Conservation (phyloP, 2,113 vertebrate genomes). For the Natator depressus region DNA sequence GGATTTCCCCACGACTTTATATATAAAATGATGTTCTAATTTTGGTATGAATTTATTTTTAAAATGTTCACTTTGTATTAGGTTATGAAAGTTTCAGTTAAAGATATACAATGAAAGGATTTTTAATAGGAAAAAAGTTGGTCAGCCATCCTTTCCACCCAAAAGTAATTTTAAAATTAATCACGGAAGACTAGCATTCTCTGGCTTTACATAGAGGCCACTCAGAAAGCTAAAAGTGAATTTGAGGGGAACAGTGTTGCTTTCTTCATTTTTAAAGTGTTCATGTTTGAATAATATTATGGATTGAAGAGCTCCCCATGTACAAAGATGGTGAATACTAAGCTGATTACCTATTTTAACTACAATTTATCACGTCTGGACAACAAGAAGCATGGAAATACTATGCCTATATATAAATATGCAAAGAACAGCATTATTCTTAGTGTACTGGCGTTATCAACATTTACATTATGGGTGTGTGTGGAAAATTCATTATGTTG, state of each 20-base stretch:
- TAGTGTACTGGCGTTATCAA: constrained; percentile 1
- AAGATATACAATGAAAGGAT: background rate
- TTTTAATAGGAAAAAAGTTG: background rate
- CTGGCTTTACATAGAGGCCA: background rate
- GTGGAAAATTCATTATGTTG: constrained; percentile 43
- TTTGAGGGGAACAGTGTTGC: background rate
- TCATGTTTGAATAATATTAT: background rate
- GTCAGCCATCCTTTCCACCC: background rate
- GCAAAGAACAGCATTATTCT: background rate
- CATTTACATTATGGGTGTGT: background rate
- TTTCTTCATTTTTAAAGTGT: background rate
- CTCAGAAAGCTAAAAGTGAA: background rate
- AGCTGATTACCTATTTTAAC: background rate
- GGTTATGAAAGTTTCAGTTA: background rate
- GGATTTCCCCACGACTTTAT: background rate
- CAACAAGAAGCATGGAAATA: background rate
- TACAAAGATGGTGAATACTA: background rate
- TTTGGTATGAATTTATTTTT: background rate
- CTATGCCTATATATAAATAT: background rate
- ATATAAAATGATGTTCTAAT: background rate
- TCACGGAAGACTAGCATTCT: accelerated
- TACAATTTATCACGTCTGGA: background rate
- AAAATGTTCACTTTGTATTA: background rate
- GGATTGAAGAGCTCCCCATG: background rate
- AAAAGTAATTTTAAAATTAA: background rate